Evolutionary conservation across 37 sponge, comb jelly and placozoan genomes (phyloP).

Genomic region (Bolinopsis microptera): DNA sequence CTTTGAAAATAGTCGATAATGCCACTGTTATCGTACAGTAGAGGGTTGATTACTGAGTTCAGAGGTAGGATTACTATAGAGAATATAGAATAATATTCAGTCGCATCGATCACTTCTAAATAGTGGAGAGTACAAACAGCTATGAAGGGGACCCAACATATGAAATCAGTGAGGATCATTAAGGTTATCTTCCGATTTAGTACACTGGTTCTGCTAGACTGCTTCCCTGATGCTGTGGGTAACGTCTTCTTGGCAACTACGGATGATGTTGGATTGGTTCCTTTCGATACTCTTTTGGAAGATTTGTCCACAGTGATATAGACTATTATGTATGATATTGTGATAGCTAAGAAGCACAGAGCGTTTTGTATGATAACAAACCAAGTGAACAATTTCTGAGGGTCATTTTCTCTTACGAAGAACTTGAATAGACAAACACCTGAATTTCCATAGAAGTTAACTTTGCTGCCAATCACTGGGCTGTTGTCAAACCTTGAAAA

Average conservation of each 20-base stretch:
- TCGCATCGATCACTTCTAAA: background rate
- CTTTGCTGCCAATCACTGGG: background rate
- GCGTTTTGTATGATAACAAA: background rate
- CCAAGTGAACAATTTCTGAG: background rate
- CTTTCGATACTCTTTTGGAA: background rate
- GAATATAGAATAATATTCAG: background rate
- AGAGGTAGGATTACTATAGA: background rate
- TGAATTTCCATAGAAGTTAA: background rate
- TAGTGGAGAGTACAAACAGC: background rate
- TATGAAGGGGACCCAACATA: background rate
- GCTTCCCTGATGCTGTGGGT: background rate
- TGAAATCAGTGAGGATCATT: background rate
- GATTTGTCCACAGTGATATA: background rate
- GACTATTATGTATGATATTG: background rate
- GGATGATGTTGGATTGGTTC: background rate
- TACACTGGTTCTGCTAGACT: background rate
- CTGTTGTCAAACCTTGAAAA: background rate
- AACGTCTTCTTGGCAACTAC: background rate
- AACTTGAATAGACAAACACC: background rate
- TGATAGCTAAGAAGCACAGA: background rate
- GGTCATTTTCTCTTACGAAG: background rate
- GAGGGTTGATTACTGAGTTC: background rate
- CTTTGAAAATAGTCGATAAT: background rate
- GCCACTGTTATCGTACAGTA: background rate
- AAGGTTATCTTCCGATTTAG: background rate